Conservation (phyloP, 2,797 vertebrate species). For the Anabacerthia variegaticeps region DNA sequence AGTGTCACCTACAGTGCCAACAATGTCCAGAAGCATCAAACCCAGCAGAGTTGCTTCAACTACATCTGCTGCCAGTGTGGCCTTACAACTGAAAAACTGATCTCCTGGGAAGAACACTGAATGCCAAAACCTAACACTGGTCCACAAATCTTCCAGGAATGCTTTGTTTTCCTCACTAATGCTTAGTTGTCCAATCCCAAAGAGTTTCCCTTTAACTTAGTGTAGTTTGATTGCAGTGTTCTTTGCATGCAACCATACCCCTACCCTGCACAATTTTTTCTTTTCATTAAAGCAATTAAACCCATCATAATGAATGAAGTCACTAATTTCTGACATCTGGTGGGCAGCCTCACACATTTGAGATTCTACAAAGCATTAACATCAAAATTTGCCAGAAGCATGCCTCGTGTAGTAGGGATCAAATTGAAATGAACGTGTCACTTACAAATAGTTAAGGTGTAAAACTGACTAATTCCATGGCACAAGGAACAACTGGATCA, state of each 20-base stretch:
- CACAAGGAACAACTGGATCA: neutral
- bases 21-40: neutral
- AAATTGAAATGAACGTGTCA: neutral
- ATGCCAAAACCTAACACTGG: neutral
- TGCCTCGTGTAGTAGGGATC: neutral
- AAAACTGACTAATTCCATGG: neutral
- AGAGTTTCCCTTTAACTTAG: neutral
- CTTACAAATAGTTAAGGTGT: neutral
- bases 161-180: neutral
- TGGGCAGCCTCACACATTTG: neutral
- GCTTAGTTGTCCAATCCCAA: neutral
- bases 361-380: neutral
- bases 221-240: neutral
- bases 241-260: neutral
- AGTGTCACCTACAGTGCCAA: neutral
- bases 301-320: neutral
- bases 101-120: neutral
- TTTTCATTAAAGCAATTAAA: neutral
- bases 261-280: neutral
- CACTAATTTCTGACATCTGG: neutral
- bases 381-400: neutral
- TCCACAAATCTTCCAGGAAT: neutral
- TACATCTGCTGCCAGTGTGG: neutral
- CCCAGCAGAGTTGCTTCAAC: neutral
- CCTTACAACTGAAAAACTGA: neutral